Conservation (phyloP, 2,888 invertebrate genomes). For the Scrobipalpa atriplicella region DNA sequence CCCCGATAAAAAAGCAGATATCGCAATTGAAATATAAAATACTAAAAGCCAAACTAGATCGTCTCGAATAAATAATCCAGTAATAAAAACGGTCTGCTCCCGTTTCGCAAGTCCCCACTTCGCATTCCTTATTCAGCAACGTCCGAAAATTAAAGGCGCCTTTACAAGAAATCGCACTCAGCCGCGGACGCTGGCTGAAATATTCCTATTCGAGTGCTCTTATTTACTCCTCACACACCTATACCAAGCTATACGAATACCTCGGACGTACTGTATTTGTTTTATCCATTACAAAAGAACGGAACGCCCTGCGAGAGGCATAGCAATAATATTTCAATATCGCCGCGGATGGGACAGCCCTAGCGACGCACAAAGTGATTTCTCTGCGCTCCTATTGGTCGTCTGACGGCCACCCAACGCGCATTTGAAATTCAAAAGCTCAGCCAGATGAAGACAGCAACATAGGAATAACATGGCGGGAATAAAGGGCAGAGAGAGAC, state of each 20-base stretch:
- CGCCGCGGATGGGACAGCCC: slow-evolving; percentile 63
- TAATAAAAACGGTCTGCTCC: slow-evolving; percentile 24
- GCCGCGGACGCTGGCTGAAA: slow-evolving; percentile 60
- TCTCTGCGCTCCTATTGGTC: slow-evolving; percentile 65
- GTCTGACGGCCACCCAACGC: slow-evolving; percentile 37
- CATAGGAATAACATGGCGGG: not conserved
- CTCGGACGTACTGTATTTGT: slow-evolving; percentile 61
- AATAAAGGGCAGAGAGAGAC: slow-evolving; percentile 51
- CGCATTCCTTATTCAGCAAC: slow-evolving; percentile 77
- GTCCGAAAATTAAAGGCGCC: slow-evolving; percentile 73
- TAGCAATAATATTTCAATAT: slow-evolving; percentile 80
- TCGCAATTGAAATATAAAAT: not conserved
- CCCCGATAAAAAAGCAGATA: not conserved
- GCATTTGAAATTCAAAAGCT: slow-evolving; percentile 61
- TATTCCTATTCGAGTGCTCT: slow-evolving; percentile 72
- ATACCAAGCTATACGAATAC: slow-evolving; percentile 48
- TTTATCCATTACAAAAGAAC: slow-evolving; percentile 78
- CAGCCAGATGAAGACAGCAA: slow-evolving; percentile 51
- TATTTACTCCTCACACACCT: slow-evolving; percentile 60
- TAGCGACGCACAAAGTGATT: slow-evolving; percentile 68
- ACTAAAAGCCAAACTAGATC: slow-evolving; percentile 5
- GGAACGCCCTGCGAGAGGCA: slow-evolving; percentile 69
- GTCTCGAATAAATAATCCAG: slow-evolving; percentile 3
- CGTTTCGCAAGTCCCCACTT: slow-evolving; percentile 11
- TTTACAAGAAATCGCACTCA: slow-evolving; percentile 81